Evolutionary conservation across 1,140 invertebrate species (phyloP).

Genomic region (Hyposmocoma kahamanoa): DNA sequence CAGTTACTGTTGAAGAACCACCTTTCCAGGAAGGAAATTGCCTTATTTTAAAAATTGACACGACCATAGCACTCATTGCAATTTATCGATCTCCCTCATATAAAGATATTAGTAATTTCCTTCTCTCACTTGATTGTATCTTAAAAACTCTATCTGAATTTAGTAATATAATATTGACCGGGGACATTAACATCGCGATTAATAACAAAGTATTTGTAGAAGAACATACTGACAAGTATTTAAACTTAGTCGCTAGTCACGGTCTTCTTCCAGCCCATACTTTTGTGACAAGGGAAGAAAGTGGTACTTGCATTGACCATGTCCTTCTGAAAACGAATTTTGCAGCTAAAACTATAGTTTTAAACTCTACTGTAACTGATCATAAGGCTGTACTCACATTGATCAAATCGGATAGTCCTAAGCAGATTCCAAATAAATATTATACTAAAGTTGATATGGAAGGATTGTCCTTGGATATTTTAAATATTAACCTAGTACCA

Average conservation of each 20-base stretch:
- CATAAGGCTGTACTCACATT: conserved; percentile 5
- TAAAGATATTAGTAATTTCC: not conserved
- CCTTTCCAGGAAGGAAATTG: not conserved
- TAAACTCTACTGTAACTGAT: conserved; percentile 6
- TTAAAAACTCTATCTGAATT: not conserved
- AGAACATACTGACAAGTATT: not conserved
- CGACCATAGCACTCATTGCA: not conserved
- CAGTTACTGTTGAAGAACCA: not conserved
- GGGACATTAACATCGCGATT: conserved; percentile 11
- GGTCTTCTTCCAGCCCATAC: conserved; percentile 10
- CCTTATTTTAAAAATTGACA: not conserved
- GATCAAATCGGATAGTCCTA: not conserved
- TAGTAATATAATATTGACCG: conserved; percentile 8
- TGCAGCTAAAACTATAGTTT: not conserved
- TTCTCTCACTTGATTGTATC: not conserved
- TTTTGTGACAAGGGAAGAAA: conserved; percentile 1
- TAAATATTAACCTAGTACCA: not conserved
- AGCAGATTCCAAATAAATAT: not conserved
- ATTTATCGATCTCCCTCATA: not conserved
- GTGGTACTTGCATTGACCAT: conserved; percentile 13
- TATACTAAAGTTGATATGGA: not conserved
- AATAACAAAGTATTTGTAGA: not conserved
- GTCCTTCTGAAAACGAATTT: conserved; percentile 10
- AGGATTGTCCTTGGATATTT: not conserved
- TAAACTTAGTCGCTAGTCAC: not conserved